A percentile compares a stretch with the other conserved stretches of the same genome.
Conservation (phyloP, 2,797 vertebrate genomes). For the Cichlasoma orientale region DNA sequence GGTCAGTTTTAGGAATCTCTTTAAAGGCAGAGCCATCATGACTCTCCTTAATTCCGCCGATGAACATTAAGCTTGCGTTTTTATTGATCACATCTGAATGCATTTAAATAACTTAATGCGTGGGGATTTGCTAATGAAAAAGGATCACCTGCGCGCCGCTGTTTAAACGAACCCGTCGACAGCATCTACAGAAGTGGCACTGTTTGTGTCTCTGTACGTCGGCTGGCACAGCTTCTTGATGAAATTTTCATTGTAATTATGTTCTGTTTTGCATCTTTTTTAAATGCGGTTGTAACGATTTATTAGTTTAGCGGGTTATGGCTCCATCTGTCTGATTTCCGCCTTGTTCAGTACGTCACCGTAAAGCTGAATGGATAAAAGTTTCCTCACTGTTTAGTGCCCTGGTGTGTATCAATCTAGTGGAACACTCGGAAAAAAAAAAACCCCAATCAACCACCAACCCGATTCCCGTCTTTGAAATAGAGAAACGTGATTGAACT, state of each 20-base stretch:
- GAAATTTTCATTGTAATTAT: background rate
- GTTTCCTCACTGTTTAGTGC: background rate
- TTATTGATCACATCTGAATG: background rate
- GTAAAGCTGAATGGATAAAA: constrained; percentile 13
- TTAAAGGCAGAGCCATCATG: background rate
- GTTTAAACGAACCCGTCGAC: background rate
- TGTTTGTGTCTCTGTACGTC: background rate
- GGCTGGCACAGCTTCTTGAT: background rate
- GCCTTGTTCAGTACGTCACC: background rate
- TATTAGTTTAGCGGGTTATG: background rate
- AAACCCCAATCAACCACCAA: constrained; percentile 12
- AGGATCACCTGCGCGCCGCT: background rate
- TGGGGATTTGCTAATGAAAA: background rate
- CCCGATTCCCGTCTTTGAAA: constrained; percentile 60
- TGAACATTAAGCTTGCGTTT: background rate
- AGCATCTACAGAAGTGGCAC: background rate
- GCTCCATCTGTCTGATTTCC: background rate
- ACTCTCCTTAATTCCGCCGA: background rate
- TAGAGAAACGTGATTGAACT: constrained; percentile 65
- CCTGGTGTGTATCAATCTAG: constrained; percentile 22
- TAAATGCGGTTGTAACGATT: background rate
- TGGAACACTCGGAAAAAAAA: constrained; percentile 8
- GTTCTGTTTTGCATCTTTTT: background rate
- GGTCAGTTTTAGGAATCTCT: background rate
- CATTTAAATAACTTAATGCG: background rate